These are phyloP conservation scores for Monoplex corrugatus DNA, from an alignment of 2,888 invertebrate species.

Conservation along the genomic window DNA sequence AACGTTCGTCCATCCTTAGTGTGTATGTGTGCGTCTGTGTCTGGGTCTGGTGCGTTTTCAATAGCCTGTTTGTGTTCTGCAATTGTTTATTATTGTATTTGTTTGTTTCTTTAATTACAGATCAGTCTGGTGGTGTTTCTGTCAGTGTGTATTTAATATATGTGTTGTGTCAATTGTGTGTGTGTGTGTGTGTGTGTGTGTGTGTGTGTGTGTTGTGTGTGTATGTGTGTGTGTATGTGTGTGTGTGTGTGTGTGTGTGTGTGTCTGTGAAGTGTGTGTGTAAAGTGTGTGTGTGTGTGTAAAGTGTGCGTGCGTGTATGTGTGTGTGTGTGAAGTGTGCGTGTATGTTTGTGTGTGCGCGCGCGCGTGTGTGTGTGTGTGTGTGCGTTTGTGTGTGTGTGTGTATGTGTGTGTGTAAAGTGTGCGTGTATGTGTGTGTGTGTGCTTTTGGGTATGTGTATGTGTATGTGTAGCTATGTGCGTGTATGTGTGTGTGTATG, in stretches of 20 bases:
- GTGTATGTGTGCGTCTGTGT: background rate
- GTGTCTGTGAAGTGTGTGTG: background rate
- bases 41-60: too few species aligned
- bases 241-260: background rate
- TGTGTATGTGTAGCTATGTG: background rate
- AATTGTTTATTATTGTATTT: background rate
- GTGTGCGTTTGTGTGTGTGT: background rate
- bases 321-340: background rate
- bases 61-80: background rate
- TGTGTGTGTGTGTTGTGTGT: slow-evolving; percentile 14
- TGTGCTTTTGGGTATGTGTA: background rate
- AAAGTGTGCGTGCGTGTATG: background rate
- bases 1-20: too few species aligned
- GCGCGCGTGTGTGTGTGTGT: background rate
- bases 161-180: slow-evolving; percentile 14
- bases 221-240: background rate
- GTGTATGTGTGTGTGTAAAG: background rate
- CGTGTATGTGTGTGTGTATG: slow-evolving; percentile 17
- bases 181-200: slow-evolving; percentile 28
- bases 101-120: background rate
- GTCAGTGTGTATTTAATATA: background rate
- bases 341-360: background rate
- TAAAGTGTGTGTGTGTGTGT: background rate
- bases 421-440: background rate
- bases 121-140: background rate